Base-by-base conservation (phyloP, 2,797 vertebrate genomes). In the Sebastes cheni region DNA sequence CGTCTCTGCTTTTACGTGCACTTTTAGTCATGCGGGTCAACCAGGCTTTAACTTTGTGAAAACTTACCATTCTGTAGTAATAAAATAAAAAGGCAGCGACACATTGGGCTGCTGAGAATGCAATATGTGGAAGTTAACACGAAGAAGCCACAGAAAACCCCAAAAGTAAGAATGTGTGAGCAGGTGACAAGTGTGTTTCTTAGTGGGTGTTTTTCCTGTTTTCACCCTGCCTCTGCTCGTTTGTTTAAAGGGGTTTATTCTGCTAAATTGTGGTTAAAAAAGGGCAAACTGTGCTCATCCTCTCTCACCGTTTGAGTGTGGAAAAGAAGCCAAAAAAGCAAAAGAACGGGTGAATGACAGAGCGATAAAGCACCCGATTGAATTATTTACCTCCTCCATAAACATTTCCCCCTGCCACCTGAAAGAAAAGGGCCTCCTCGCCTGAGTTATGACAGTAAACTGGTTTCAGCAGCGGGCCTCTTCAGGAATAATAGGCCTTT, bases 371-470 rank as follows among this genome's bases (percentile, higher is more conserved):
- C 75, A 50, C 55, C 68, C 50, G 42, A 80, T 36, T 85, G 78
- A 85, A 91, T 91, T 87, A 91, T 91, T 89, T 87, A 91, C 76
- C 79, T 86, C 72, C 83, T 92, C 87, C 86, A 85, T 87, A 89
- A 91, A 92, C 86, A 90, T 82, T 69, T 74, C 18, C 76, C 60
- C 59, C 75, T 67, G 85, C 86, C 84, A 80, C 72, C 86, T 72
- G 77, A 77, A 77, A 83, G 84, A 76, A 90, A 87, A 74, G 62
- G 62, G 54, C 61, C 58, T 77, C 66, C 81, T 39, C 66, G 60
- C 4, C 75, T 80, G 81, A 93, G 86, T 87, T 86, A 86, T 93
- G 92, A 93, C 91, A 90, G 88, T 88, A 88, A 93, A 89, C 88
- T 36, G 67, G 84, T 82, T 93, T 87, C 65, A 27, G 77, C 77